These are phyloP conservation scores for Mugil cephalus DNA, from an alignment of 2,113 vertebrate genomes.

Conservation along the genomic window DNA sequence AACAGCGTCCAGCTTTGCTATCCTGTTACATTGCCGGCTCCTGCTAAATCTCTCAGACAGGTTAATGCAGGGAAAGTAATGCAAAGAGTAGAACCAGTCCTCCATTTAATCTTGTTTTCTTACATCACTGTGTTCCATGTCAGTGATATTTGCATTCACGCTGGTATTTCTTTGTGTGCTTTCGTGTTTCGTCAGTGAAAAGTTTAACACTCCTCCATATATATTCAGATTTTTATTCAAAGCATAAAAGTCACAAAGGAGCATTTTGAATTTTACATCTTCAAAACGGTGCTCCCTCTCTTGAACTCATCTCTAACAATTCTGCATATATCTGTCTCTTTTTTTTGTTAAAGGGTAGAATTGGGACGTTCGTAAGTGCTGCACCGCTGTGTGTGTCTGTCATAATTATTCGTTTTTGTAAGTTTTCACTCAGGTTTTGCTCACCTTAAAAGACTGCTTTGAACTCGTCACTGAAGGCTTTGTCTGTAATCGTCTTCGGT, in stretches of 20 bases:
- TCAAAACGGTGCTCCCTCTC: conserved; percentile 23
- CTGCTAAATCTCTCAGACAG: too few relatives aligned
- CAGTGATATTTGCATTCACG: background rate
- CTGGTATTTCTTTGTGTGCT: background rate
- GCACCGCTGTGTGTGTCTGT: conserved; percentile 18
- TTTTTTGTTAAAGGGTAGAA: conserved; percentile 14
- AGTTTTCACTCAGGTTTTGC: conserved; percentile 46
- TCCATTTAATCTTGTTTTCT: too few relatives aligned
- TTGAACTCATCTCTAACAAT: conserved; percentile 30
- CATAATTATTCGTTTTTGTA: conserved; percentile 42
- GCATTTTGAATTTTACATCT: conserved; percentile 19
- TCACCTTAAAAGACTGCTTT: conserved; percentile 48
- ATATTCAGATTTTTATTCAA: conserved; percentile 18
- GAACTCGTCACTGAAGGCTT: conserved; percentile 52
- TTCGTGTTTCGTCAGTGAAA: background rate
- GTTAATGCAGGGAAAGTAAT: too few relatives aligned
- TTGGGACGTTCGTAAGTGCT: conserved; percentile 21
- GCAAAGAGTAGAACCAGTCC: too few relatives aligned
- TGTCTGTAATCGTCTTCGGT: conserved; percentile 48
- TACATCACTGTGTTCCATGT: too few relatives aligned
- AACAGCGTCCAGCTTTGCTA: too few relatives aligned
- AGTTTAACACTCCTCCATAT: background rate
- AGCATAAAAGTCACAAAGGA: conserved; percentile 11
- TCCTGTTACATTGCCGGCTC: too few relatives aligned
- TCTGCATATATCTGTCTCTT: conserved; percentile 37